Base-by-base conservation (phyloP, 2,113 vertebrate genomes). In the Coregonus clupeaformis region DNA sequence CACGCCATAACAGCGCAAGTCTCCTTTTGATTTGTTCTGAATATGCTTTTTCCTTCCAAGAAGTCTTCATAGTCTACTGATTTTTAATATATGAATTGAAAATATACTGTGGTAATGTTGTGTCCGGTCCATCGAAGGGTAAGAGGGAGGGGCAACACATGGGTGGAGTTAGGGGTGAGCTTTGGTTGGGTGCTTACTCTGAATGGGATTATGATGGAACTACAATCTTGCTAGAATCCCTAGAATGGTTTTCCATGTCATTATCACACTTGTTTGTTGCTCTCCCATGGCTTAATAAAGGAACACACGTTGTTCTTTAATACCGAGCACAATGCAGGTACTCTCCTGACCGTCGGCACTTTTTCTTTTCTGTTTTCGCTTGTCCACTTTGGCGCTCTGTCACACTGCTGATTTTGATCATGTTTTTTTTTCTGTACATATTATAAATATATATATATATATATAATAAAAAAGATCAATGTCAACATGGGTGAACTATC, bases 401-500 rank as follows among this genome's bases (percentile, higher is more conserved):
- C 86, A 89, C 77, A 84, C 84, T 84, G 85, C 89, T 88, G 77
- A 88, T 80, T 89, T 86, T 89, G 77, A 86, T 85, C 85, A 84
- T 69, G 76, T 80, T 79, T 86, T 42, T 36, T 81, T 86, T 89
- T 89, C 86, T 93, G 91, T 92, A 92, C 83, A 92, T 93, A 92
- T 87, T 90, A 92, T 90, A 92, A 90, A 92, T 91, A 91, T 89
- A 89, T 88, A 90, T 92, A 92, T 91, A 91, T 89, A 89, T 88
- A 90, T 92, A 90, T 91, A 92, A 91, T 90, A 90, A 92, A 90
- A 89, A 84, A 80, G 52, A 84, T 80, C 76, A 71, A 84, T 65
- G 45, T 87, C 85, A 82, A 69, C 66, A 66, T 71, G 73, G 4
- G 3, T 74, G 27, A 68, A 64, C 11, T 45, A 27, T 6, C 80